Base-by-base conservation (phyloP, 2,113 vertebrate genomes). In the Oryzias melastigma region DNA sequence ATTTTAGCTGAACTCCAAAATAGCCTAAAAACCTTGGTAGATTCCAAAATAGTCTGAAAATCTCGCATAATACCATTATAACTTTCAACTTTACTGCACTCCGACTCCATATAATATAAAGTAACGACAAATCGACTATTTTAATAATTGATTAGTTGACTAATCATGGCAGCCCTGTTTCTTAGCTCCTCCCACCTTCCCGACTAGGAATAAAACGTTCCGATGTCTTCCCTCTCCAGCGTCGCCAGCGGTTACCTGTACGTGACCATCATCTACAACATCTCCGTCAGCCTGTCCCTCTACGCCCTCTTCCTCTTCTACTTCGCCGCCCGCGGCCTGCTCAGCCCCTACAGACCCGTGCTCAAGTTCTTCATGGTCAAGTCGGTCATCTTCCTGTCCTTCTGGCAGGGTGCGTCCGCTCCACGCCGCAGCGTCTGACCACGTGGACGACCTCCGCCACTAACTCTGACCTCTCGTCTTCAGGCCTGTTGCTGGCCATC, bases 361-460 rank as follows among this genome's bases (percentile, higher is more conserved):
- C 95, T 98, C 84, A 99, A 99, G 87, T 99, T 99, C 90, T 91
- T 98, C 89, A 98, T 96, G 95, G 95, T 99, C 86, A 99, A 99
- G 82, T 98, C 96, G 0, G 95, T 99, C 87, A 98, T 99, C 87
- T 98, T 99, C 77, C 93, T 98, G 69, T 99, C 96, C 74, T 99
- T 99, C 89, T 98, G 97, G 96, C 97, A 98, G 88, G 97, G 97
- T 99, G 61, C 0, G 73, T 81, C 86, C 6, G 0, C 3, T 7
- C 3, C 46, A 18, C 40, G 35, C 35, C 10, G 35, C 8, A 12
- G 35, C 35, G 35, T 35, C 10, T 12, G 8, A 12, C 8, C 8
- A 12, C 10, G 35, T 2, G 8, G 35, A 10, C 3, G 10, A 35
- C 35, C 35, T 16, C 1, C 43, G 4, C 43, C 5, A 19, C 0